Conservation (phyloP, 2,797 vertebrate species). For the Prionace glauca region DNA sequence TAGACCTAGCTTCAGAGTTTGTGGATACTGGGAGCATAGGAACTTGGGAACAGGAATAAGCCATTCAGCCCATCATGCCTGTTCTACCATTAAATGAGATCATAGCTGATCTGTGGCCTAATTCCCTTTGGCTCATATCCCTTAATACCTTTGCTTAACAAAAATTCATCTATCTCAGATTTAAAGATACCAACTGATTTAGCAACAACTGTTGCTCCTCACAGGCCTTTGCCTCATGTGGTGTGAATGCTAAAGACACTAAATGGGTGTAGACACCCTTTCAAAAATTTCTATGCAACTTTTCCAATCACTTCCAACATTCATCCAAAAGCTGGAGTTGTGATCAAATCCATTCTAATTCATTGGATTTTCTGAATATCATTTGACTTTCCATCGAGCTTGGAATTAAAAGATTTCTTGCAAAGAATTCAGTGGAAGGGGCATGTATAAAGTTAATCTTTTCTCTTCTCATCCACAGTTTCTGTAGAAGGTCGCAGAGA, state of each 20-base stretch:
- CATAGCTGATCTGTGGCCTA: too few relatives aligned
- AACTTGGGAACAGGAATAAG: too few relatives aligned
- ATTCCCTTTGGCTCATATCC: too few relatives aligned
- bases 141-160: too few relatives aligned
- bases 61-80: too few relatives aligned
- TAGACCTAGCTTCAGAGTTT: not conserved
- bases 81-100: too few relatives aligned
- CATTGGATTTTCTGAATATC: not conserved
- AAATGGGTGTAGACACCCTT: not conserved
- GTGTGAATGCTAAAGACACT: not conserved
- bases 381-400: too few relatives aligned
- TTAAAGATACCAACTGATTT: too few relatives aligned
- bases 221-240: not conserved
- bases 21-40: not conserved
- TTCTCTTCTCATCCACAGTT: slow-evolving; percentile 57
- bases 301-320: not conserved
- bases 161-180: too few relatives aligned
- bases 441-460: not conserved
- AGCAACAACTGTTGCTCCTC: not conserved
- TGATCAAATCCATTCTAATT: not conserved
- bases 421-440: not conserved
- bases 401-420: not conserved
- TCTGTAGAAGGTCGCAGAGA: slow-evolving; percentile 76
- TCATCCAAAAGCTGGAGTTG: not conserved
- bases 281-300: not conserved